Percentiles rank a stretch among this genome's conserved stretches.
These are phyloP conservation scores for Pampusana beccarii DNA, from an alignment of 2,113 vertebrate species.

Conservation along the genomic window DNA sequence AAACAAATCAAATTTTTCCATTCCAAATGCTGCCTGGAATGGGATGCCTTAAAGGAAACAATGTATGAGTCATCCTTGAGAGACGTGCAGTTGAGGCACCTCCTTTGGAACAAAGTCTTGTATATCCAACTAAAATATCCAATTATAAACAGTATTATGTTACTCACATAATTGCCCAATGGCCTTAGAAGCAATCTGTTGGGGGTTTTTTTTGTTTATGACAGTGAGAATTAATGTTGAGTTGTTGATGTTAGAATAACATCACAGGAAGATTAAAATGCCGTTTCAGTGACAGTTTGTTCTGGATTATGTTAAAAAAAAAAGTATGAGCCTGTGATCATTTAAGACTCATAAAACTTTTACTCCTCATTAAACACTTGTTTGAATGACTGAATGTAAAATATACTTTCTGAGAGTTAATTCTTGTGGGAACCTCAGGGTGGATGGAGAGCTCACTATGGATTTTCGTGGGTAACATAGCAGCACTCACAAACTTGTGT, in stretches of 20 bases:
- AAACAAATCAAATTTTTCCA: constrained; percentile 18
- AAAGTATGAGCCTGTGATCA: neutral
- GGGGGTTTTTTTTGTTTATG: neutral
- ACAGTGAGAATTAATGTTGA: constrained; percentile 13
- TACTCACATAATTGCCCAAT: neutral
- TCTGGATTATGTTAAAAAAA: constrained; percentile 9
- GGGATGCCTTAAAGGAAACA: constrained; percentile 29
- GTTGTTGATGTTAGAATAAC: constrained; percentile 1
- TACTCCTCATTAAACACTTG: neutral
- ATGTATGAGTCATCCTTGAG: constrained; percentile 46
- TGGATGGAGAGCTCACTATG: neutral
- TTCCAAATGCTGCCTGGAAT: constrained; percentile 31
- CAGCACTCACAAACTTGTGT: neutral
- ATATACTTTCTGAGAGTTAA: neutral
- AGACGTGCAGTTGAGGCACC: neutral
- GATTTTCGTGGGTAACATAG: neutral
- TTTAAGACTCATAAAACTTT: constrained; percentile 8
- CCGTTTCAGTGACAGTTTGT: constrained; percentile 3
- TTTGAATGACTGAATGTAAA: neutral
- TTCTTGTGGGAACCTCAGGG: neutral
- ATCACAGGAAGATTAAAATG: constrained; percentile 17
- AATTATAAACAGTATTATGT: constrained; percentile 17
- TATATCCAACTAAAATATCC: neutral
- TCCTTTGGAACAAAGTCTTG: constrained; percentile 44
- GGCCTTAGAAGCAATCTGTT: neutral